phyloP scores from a whole-genome alignment of 2,113 vertebrate genomes.

The Helogale parvula region DNA sequence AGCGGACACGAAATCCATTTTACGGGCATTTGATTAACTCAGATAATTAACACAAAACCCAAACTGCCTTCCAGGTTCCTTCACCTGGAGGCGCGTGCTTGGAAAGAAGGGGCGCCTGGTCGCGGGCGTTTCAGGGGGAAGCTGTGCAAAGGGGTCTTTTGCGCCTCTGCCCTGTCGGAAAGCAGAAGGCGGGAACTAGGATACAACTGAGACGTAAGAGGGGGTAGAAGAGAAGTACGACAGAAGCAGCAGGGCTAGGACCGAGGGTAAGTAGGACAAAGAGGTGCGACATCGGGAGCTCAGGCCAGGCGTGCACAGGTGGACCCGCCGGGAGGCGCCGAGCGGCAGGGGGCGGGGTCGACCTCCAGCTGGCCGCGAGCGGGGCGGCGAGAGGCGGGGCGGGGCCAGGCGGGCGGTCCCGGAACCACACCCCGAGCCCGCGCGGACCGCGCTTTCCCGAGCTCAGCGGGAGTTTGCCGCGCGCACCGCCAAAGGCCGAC shows the following conservation, averaged over 20 bases:
- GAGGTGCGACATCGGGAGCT: accelerated
- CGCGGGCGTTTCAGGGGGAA: too few relatives aligned
- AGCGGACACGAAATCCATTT: not conserved
- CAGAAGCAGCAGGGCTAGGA: accelerated
- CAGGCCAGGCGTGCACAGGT: accelerated
- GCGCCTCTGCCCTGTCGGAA: not conserved
- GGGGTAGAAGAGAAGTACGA: accelerated
- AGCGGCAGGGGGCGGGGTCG: not conserved
- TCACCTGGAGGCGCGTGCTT: not conserved
- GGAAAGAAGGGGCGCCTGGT: not conserved
- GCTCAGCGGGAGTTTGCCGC: accelerated
- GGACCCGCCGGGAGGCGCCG: accelerated
- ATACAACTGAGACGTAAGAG: accelerated
- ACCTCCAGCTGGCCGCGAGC: accelerated
- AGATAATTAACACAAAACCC: not conserved
- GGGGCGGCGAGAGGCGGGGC: accelerated
- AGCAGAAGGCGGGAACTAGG: accelerated
- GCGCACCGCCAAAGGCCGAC: accelerated
- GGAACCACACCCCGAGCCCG: not conserved
- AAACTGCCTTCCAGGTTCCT: not conserved
- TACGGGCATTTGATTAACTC: not conserved
- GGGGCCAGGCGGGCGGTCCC: accelerated
- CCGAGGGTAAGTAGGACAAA: accelerated
- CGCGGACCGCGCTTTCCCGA: accelerated
- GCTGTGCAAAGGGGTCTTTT: not conserved